Percentiles rank a stretch among this genome's conserved stretches.
Conservation (phyloP, 2,113 vertebrate genomes). For the Lampris incognitus region DNA sequence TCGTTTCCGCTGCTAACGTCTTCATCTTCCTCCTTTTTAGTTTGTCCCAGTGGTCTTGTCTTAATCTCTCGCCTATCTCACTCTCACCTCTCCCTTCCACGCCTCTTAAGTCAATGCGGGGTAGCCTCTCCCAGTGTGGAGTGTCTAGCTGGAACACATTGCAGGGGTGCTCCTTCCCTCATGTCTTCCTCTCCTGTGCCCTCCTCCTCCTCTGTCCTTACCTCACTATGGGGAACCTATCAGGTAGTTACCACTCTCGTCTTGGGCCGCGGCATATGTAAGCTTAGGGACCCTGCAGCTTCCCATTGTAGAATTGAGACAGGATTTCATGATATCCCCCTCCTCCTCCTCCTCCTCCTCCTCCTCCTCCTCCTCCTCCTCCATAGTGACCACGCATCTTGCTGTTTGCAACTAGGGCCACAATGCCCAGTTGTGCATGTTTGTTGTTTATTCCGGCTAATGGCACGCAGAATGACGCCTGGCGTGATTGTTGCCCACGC, state of each 20-base stretch:
- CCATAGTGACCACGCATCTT: not conserved
- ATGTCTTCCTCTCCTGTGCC: not conserved
- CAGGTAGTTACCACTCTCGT: constrained; percentile 16
- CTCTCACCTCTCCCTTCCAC: not conserved
- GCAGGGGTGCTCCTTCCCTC: constrained; percentile 17
- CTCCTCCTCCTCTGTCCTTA: constrained; percentile 16
- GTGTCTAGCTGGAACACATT: constrained; percentile 24
- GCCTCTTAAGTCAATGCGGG: too few relatives aligned
- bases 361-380: not conserved
- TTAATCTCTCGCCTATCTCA: not conserved
- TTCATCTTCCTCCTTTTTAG: too few relatives aligned
- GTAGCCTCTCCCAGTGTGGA: constrained; percentile 3
- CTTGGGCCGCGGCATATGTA: constrained; percentile 6
- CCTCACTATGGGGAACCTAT: constrained; percentile 12
- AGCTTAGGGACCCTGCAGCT: constrained; percentile 16
- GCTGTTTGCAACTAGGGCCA: constrained; percentile 26
- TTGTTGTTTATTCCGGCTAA: not conserved
- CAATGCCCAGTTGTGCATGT: constrained; percentile 3
- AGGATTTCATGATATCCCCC: constrained; percentile 20
- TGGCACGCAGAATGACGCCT: constrained; percentile 6
- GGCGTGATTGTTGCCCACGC: not conserved
- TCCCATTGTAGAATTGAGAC: constrained; percentile 3
- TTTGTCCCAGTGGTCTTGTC: too few relatives aligned
- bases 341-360: not conserved
- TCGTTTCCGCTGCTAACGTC: too few relatives aligned